These are phyloP conservation scores for Platyscelio sp. DNA, from an alignment of 2,888 invertebrate species.

Conservation along the genomic window DNA sequence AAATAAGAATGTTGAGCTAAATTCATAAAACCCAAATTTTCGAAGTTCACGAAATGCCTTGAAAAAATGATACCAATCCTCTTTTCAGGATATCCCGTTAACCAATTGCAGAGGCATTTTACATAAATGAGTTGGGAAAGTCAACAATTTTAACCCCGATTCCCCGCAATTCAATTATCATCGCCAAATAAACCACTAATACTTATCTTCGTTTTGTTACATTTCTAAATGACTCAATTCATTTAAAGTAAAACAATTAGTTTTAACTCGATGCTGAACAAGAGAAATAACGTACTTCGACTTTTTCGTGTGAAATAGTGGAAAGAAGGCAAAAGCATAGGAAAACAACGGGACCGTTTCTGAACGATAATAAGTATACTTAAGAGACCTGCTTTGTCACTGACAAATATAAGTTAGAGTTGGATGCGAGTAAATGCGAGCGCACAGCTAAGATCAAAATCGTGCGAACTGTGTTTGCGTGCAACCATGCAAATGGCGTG, in stretches of 20 bases:
- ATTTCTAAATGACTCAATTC: constrained; percentile 16
- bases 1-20: too few relatives aligned
- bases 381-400: too few relatives aligned
- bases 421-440: constrained; percentile 41
- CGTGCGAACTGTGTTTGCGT: constrained; percentile 54
- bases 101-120: too few relatives aligned
- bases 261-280: background rate
- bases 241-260: background rate
- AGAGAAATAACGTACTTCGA: background rate
- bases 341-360: constrained; percentile 11
- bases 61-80: too few relatives aligned
- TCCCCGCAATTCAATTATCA: constrained; percentile 13
- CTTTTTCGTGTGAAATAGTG: constrained; percentile 1
- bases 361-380: constrained; percentile 38
- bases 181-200: constrained; percentile 19
- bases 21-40: too few relatives aligned
- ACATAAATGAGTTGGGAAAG: too few relatives aligned
- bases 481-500: constrained; percentile 60
- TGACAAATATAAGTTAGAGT: background rate
- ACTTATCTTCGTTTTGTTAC: background rate
- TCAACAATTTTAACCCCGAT: constrained; percentile 48
- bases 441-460: constrained; percentile 48
- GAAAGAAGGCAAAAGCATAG: background rate
- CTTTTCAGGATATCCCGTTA: too few relatives aligned
- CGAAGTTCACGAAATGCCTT: too few relatives aligned